phyloP scores from a whole-genome alignment of 1,140 invertebrate genomes.

The Caenorhabditis tropicalis region DNA sequence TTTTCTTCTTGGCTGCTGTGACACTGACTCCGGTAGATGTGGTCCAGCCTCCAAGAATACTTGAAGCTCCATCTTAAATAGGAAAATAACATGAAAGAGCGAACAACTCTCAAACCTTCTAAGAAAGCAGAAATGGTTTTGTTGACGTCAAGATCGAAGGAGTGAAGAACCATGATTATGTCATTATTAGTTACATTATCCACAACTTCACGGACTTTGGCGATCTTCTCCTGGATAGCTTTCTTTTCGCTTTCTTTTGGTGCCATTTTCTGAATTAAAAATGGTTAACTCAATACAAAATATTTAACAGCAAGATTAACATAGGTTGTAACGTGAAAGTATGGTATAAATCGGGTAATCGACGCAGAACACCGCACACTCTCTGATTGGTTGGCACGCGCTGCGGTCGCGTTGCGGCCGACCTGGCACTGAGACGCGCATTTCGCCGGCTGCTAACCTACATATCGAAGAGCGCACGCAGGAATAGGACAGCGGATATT shows the following conservation, averaged over 20 bases:
- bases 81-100: background rate
- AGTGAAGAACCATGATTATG: constrained; percentile 70
- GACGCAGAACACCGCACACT: background rate
- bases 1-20: constrained; percentile 42
- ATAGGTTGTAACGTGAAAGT: background rate
- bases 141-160: constrained; percentile 69
- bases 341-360: constrained; percentile 16
- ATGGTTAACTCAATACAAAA: background rate
- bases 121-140: constrained; percentile 67
- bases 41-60: constrained; percentile 44
- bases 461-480: background rate
- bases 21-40: constrained; percentile 35
- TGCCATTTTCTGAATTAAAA: constrained; percentile 27
- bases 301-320: background rate
- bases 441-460: constrained; percentile 20
- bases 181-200: constrained; percentile 64
- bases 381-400: constrained; percentile 48
- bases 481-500: background rate
- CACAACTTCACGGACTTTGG: constrained; percentile 68
- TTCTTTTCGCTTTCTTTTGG: constrained; percentile 64
- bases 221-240: constrained; percentile 65
- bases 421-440: constrained; percentile 30
- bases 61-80: constrained; percentile 48
- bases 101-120: no score
- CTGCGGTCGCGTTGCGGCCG: constrained; percentile 45